Evolutionary conservation across 2,888 invertebrate genomes (phyloP).

Genomic region (Apodemia mormo): DNA sequence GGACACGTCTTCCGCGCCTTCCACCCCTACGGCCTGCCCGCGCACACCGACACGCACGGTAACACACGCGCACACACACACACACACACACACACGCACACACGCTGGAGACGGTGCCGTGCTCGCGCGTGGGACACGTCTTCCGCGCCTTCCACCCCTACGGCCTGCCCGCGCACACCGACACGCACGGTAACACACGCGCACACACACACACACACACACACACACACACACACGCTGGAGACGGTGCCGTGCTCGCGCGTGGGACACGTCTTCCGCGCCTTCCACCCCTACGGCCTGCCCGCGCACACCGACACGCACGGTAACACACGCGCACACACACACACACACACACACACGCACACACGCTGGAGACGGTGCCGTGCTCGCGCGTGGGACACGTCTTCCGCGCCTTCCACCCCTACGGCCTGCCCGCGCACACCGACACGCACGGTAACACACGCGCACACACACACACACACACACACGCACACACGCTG

Average conservation of each 20-base stretch:
- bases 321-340: constrained; percentile 53
- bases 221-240: constrained; percentile 82
- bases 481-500: constrained; percentile 76
- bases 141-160: too few species aligned
- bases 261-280: too few species aligned
- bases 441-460: too few species aligned
- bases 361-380: constrained; percentile 93
- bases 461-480: constrained; percentile 79
- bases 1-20: too few species aligned
- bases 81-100: not conserved
- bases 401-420: too few species aligned
- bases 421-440: too few species aligned
- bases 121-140: constrained; percentile 77
- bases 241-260: constrained; percentile 96
- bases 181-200: too few species aligned
- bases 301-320: too few species aligned
- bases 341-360: constrained; percentile 71
- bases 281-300: too few species aligned
- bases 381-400: constrained; percentile 86
- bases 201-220: constrained; percentile 79
- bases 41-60: too few species aligned
- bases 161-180: too few species aligned
- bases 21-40: too few species aligned
- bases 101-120: constrained; percentile 94
- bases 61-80: constrained; percentile 79